These are phyloP conservation scores for Lathronympha strigana DNA, from an alignment of 2,888 invertebrate genomes.

Conservation along the genomic window DNA sequence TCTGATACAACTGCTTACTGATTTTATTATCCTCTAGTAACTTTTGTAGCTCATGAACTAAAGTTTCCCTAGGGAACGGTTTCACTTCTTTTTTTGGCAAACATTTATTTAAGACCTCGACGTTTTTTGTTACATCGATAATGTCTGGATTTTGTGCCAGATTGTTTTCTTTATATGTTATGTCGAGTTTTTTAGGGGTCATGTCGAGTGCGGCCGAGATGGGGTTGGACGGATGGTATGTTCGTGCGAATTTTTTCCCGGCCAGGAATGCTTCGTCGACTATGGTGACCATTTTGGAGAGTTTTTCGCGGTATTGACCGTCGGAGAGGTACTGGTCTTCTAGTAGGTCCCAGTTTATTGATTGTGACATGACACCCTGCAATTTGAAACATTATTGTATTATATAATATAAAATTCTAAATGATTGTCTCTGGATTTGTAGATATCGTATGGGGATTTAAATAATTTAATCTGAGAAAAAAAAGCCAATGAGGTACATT, in stretches of 20 bases:
- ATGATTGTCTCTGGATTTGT: too few species aligned
- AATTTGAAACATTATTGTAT: conserved; percentile 49
- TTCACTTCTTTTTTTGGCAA: conserved; percentile 52
- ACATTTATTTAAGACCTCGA: conserved; percentile 53
- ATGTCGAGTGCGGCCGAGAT: conserved; percentile 43
- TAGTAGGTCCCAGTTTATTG: conserved; percentile 96
- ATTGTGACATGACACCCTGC: conserved; percentile 97
- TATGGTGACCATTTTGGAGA: conserved; percentile 94
- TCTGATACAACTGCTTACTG: conserved; percentile 68
- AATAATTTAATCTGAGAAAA: too few species aligned
- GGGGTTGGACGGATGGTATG: conserved; percentile 70
- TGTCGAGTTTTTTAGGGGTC: conserved; percentile 56
- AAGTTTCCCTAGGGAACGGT: conserved; percentile 50
- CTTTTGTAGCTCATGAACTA: conserved; percentile 62
- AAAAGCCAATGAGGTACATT: too few species aligned
- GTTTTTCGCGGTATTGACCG: conserved; percentile 90
- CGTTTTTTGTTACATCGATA: conserved; percentile 55
- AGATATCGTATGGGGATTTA: too few species aligned
- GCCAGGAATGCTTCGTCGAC: conserved; percentile 89
- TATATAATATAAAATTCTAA: background rate
- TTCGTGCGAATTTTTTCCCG: conserved; percentile 89
- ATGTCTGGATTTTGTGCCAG: conserved; percentile 42
- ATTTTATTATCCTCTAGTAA: conserved; percentile 72
- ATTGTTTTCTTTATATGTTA: conserved; percentile 61
- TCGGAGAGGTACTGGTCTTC: conserved; percentile 94